Base-by-base conservation (phyloP, 2,888 invertebrate species). In the Lepidochrysops patricia region DNA sequence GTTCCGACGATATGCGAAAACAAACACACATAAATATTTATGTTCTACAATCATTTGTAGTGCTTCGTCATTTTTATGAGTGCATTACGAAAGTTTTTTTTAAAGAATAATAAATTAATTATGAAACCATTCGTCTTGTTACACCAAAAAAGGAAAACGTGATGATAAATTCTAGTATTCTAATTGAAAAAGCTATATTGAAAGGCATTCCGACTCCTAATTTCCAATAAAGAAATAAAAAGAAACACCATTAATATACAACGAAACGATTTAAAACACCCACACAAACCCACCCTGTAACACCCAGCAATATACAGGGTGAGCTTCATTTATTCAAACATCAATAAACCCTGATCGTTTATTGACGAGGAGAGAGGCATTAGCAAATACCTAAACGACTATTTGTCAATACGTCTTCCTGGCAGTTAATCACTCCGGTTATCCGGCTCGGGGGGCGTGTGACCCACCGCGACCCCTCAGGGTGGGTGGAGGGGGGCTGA, bases 331-430 rank as follows among this genome's bases (percentile, higher is more conserved):
- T 65, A 65, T 65, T 63, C 61, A 58, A 48, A 56, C 34, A 32
- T 32, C 57, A 64, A 66, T 63, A 62, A 64, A 67, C 64, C 67
- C 70, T 74, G 76, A 79, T 80, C 79, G 80, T 82, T 82, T 83
- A 86, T 86, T 86, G 84, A 84, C 84, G 87, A 84, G 27, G 82
- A 75, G 72, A 69, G 75, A 71, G 70, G 75, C 87, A 87, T 88
- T 87, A 87, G 86, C 85, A 79, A 85, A 88, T 88, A 82, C 88
- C 86, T 80, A 82, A 88, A 81, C 80, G 85, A 84, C 86, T 88
- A 88, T 88, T 88, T 86, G 88, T 88, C 87, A 86, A 85, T 86
- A 84, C 81, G 83, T 85, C 88, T 89, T 84, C 82, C 86, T 80
- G 86, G 77, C 80, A 80, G 82, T 87, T 86, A 89, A 88, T 88